These are phyloP conservation scores for Sterrhoptilus dennistouni DNA, from an alignment of 2,113 vertebrate genomes.

Conservation along the genomic window DNA sequence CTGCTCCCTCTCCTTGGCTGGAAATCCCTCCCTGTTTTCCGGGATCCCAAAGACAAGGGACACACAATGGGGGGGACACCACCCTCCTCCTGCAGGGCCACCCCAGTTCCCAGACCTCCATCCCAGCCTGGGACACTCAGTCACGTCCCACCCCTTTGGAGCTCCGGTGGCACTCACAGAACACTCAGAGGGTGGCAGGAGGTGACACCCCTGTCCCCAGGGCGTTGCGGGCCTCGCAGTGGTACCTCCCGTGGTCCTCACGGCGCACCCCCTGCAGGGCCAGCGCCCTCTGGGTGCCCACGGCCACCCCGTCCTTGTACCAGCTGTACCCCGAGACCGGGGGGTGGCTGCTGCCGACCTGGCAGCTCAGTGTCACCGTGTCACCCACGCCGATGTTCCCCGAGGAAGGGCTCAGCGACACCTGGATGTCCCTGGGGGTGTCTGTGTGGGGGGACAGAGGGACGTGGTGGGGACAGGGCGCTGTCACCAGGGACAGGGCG, in stretches of 20 bases:
- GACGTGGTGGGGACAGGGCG: too few species aligned
- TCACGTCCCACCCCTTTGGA: rapidly evolving
- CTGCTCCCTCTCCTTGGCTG: rapidly evolving
- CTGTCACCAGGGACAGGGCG: too few species aligned
- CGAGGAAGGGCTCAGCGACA: not conserved
- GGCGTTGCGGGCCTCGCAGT: conserved; percentile 44
- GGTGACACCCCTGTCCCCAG: not conserved
- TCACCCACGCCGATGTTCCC: conserved; percentile 63
- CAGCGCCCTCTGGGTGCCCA: not conserved
- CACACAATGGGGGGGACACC: rapidly evolving
- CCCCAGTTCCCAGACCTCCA: rapidly evolving
- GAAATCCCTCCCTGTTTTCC: not conserved
- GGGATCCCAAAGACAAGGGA: rapidly evolving
- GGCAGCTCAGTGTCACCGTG: conserved; percentile 57
- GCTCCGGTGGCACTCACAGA: conserved; percentile 64
- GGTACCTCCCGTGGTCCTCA: conserved; percentile 60
- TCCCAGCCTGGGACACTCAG: rapidly evolving
- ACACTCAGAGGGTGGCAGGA: conserved; percentile 4
- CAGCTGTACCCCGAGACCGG: not conserved
- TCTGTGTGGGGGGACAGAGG: conserved; percentile 25
- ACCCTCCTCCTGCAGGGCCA: rapidly evolving
- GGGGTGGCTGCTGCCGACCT: conserved; percentile 69
- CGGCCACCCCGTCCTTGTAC: conserved; percentile 42
- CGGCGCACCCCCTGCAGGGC: not conserved
- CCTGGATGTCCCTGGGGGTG: conserved; percentile 41